These are phyloP conservation scores for Riptortus pedestris DNA, from an alignment of 1,140 invertebrate species.

Conservation along the genomic window DNA sequence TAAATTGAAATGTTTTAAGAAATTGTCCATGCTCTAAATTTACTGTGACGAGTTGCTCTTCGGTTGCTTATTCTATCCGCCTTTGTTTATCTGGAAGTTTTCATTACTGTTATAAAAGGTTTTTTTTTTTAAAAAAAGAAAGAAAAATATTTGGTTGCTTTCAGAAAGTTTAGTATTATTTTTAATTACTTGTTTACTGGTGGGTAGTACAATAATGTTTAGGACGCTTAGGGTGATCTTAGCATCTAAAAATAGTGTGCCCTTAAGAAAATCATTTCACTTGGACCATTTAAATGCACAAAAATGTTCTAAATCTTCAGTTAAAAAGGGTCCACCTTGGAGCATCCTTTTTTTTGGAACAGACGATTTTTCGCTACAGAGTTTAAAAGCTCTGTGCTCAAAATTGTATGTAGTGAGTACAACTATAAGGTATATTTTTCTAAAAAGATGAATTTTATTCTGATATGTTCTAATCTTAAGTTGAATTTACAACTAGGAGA, in stretches of 20 bases:
- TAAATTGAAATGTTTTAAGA: no score
- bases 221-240: neutral
- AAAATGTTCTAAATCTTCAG: neutral
- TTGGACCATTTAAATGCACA: neutral
- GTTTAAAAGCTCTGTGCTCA: constrained; percentile 39
- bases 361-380: constrained; percentile 54
- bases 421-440: neutral
- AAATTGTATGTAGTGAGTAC: constrained; percentile 31
- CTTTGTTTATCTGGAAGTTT: no score
- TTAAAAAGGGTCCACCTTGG: constrained; percentile 36
- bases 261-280: neutral
- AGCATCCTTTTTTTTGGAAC: constrained; percentile 57
- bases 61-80: no score
- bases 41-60: no score
- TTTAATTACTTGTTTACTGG: no score
- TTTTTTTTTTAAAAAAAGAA: no score
- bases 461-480: constrained; percentile 11
- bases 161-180: no score
- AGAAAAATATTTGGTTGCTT: no score
- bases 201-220: no score
- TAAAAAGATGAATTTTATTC: constrained; percentile 21
- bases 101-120: no score
- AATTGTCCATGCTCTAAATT: no score
- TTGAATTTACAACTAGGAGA: constrained; percentile 34
- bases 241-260: neutral